phyloP scores from a whole-genome alignment of 2,797 vertebrate genomes.

The Amblyraja radiata region DNA sequence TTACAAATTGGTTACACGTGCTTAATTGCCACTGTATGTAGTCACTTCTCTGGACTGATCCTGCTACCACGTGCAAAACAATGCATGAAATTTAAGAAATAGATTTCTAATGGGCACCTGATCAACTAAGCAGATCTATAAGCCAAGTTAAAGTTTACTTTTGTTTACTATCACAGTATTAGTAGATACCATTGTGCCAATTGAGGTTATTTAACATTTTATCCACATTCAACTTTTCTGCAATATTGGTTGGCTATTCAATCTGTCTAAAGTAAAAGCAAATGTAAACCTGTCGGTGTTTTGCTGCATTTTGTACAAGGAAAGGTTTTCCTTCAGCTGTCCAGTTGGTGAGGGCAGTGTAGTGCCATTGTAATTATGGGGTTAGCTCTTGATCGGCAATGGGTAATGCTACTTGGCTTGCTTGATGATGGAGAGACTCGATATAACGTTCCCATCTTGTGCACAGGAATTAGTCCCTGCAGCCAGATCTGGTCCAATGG shows the following conservation, averaged over 20 bases:
- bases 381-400: background rate
- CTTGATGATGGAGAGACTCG: background rate
- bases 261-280: background rate
- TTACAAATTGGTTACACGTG: constrained; percentile 94
- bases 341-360: background rate
- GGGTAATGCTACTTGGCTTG: background rate
- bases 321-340: background rate
- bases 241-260: constrained; percentile 46
- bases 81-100: constrained; percentile 61
- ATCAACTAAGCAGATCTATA: constrained; percentile 64
- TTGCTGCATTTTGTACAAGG: background rate
- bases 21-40: constrained; percentile 93
- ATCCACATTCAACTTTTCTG: constrained; percentile 50
- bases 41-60: constrained; percentile 79
- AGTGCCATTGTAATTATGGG: background rate
- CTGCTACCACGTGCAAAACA: constrained; percentile 74
- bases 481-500: background rate
- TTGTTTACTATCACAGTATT: constrained; percentile 37
- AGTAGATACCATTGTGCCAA: no score
- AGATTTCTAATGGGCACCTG: constrained; percentile 79
- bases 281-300: background rate
- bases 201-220: constrained; percentile 42
- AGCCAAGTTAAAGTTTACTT: constrained; percentile 47
- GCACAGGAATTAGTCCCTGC: background rate
- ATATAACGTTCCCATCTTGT: background rate